Conservation (phyloP, 2,888 invertebrate species). For the Quadroppia sp. region DNA sequence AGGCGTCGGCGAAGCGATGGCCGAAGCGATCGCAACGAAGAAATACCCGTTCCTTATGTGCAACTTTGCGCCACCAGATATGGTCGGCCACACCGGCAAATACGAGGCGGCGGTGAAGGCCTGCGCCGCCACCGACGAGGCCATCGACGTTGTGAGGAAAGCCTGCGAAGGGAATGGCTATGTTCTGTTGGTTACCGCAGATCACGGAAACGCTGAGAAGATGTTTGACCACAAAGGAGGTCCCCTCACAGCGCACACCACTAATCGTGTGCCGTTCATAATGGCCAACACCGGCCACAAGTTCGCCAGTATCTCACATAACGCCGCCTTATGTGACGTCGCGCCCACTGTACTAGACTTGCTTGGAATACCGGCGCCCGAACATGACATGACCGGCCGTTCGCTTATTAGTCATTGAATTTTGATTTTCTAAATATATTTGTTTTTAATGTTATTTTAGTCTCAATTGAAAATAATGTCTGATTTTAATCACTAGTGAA, state of each 20-base stretch:
- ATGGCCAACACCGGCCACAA: slow-evolving; percentile 48
- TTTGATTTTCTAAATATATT: no score
- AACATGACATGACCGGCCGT: slow-evolving; percentile 50
- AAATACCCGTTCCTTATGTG: slow-evolving; percentile 55
- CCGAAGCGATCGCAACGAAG: slow-evolving; percentile 50
- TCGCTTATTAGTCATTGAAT: slow-evolving; percentile 48
- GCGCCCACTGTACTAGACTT: slow-evolving; percentile 54
- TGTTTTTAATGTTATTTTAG: no score
- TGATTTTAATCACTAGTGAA: no score
- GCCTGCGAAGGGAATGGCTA: slow-evolving; percentile 52
- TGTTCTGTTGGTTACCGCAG: slow-evolving; percentile 51
- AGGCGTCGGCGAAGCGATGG: slow-evolving; percentile 54
- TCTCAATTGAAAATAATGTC: no score
- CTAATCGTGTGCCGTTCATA: slow-evolving; percentile 51
- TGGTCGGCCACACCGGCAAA: slow-evolving; percentile 56
- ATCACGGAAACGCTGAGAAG: slow-evolving; percentile 56
- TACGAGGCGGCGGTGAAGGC: slow-evolving; percentile 53
- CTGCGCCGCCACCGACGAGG: slow-evolving; percentile 50
- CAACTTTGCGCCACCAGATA: slow-evolving; percentile 56
- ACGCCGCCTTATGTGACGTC: slow-evolving; percentile 54
- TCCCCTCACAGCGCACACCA: slow-evolving; percentile 55
- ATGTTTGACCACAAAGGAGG: slow-evolving; percentile 54
- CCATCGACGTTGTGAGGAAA: slow-evolving; percentile 53
- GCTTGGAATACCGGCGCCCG: slow-evolving; percentile 53
- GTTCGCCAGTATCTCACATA: slow-evolving; percentile 48